Percentiles rank a stretch among this genome's conserved stretches.
These are phyloP conservation scores for Jaculus jaculus DNA, from an alignment of 2,113 vertebrate species.

Conservation along the genomic window DNA sequence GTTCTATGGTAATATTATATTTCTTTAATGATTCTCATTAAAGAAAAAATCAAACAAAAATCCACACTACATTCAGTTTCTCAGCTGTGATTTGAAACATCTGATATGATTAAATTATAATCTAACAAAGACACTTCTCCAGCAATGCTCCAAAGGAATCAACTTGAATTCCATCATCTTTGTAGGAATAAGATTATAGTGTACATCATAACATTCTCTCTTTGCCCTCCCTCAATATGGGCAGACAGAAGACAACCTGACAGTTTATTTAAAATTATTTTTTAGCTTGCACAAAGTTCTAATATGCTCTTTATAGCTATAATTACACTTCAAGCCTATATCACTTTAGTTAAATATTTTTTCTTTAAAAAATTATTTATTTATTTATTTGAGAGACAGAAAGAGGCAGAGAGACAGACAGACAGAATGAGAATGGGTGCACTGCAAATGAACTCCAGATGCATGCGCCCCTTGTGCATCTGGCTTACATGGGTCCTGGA, in stretches of 20 bases:
- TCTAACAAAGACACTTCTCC: neutral
- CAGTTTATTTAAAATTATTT: neutral
- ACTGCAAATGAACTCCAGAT: no score
- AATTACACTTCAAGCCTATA: neutral
- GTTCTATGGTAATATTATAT: neutral
- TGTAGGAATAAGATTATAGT: neutral
- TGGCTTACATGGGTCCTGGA: no score
- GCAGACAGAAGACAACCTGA: neutral
- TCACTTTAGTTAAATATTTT: neutral
- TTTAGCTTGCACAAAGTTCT: neutral
- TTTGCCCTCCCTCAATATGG: neutral
- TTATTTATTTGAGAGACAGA: no score
- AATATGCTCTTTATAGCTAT: neutral
- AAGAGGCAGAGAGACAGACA: neutral
- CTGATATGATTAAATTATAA: neutral
- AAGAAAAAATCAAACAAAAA: neutral
- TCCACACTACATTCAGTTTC: neutral
- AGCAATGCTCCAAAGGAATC: neutral
- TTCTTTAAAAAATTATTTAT: neutral
- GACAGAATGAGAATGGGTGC: neutral
- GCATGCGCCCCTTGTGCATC: no score
- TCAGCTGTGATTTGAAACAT: neutral
- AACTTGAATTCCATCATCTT: neutral
- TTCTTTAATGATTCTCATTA: neutral
- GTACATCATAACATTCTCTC: neutral